Percentiles rank a stretch among this genome's conserved stretches.
Conservation (phyloP, 2,888 invertebrate species). For the Pseudoips prasinana region DNA sequence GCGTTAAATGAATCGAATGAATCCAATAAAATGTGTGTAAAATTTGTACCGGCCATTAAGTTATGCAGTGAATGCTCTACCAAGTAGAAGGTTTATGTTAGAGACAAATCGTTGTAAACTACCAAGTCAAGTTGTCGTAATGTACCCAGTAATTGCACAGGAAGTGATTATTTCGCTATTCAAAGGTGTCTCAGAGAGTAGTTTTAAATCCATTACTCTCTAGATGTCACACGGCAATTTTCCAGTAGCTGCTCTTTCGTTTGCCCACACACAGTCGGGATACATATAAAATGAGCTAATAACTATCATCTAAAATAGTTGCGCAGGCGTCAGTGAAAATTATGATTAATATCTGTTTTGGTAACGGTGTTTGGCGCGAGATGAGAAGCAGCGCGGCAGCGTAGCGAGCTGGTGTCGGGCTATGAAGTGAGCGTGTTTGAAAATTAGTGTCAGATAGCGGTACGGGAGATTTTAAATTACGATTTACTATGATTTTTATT, state of each 20-base stretch:
- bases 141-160: constrained; percentile 53
- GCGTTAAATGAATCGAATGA: constrained; percentile 23
- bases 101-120: constrained; percentile 40
- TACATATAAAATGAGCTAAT: constrained; percentile 71
- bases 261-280: constrained; percentile 72
- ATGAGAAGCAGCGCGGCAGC: constrained; percentile 51
- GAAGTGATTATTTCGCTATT: constrained; percentile 75
- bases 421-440: constrained; percentile 26
- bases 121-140: constrained; percentile 47
- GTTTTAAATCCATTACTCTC: constrained; percentile 77
- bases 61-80: too few species aligned
- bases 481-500: constrained; percentile 12
- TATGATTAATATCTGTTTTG: constrained; percentile 81
- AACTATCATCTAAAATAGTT: constrained; percentile 75
- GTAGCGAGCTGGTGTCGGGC: constrained; percentile 19
- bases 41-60: constrained; percentile 9
- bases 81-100: background rate
- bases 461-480: constrained; percentile 10
- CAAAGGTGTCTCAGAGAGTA: constrained; percentile 63
- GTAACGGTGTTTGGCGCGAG: constrained; percentile 60
- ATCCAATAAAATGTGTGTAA: constrained; percentile 19
- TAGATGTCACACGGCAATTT: constrained; percentile 77
- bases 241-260: constrained; percentile 64
- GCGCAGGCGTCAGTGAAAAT: constrained; percentile 76
- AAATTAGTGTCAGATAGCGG: constrained; percentile 28